Evolutionary conservation across 2,888 invertebrate species (phyloP).

Genomic region (Germaria angustata): DNA sequence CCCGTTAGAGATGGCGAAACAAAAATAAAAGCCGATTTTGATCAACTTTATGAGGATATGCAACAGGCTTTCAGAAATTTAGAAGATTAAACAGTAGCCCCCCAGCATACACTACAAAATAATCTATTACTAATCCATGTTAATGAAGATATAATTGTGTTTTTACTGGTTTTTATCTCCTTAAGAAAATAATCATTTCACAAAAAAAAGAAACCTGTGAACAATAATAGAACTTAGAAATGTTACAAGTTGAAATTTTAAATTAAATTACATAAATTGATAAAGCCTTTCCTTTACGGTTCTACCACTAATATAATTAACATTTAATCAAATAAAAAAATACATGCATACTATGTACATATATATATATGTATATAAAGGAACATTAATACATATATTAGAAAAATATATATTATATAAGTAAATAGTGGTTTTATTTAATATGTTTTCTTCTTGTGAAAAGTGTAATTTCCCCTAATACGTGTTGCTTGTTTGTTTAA

Average conservation of each 20-base stretch:
- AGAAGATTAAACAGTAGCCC: constrained; percentile 89
- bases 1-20: constrained; percentile 98
- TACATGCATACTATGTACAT: neutral
- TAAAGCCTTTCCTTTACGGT: constrained; percentile 7
- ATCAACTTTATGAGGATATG: constrained; percentile 97
- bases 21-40: constrained; percentile 97
- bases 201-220: constrained; percentile 57
- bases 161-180: constrained; percentile 1
- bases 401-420: constrained; percentile 29
- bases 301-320: constrained; percentile 28
- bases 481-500: constrained; percentile 52
- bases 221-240: constrained; percentile 57
- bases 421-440: constrained; percentile 21
- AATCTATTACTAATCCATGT: neutral
- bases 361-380: constrained; percentile 8
- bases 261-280: neutral
- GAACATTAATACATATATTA: constrained; percentile 13
- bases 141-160: neutral
- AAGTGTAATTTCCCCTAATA: constrained; percentile 17
- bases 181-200: neutral
- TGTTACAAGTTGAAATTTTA: constrained; percentile 33
- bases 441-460: constrained; percentile 9
- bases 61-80: constrained; percentile 98
- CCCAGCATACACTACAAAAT: no score
- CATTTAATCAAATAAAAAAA: neutral